phyloP scores from a whole-genome alignment of 2,888 invertebrate species.

The Auanema sp. region DNA sequence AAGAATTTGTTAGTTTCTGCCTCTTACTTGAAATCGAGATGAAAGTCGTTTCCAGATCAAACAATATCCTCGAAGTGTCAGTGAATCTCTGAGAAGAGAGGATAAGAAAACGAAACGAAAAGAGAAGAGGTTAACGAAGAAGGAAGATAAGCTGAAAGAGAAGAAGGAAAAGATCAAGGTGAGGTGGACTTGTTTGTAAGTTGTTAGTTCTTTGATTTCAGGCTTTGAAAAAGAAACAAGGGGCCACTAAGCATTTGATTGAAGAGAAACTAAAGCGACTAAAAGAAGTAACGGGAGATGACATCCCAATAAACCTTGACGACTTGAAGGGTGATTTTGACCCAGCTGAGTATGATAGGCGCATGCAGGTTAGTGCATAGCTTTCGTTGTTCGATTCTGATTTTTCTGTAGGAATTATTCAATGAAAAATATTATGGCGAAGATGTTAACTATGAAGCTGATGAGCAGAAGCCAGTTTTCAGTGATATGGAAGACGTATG shows the following conservation, averaged over 20 bases:
- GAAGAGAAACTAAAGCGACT: constrained; percentile 83
- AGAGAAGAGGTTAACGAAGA: constrained; percentile 74
- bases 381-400: constrained; percentile 1
- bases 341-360: constrained; percentile 57
- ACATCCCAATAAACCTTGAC: constrained; percentile 75
- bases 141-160: constrained; percentile 69
- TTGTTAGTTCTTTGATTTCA: background rate
- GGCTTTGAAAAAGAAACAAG: constrained; percentile 65
- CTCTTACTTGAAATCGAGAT: background rate
- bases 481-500: constrained; percentile 66
- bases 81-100: constrained; percentile 76
- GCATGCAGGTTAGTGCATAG: constrained; percentile 48
- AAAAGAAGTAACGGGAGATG: constrained; percentile 84
- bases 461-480: constrained; percentile 80
- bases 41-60: constrained; percentile 72
- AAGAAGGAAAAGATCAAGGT: constrained; percentile 82
- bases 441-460: constrained; percentile 73
- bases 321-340: constrained; percentile 75
- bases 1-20: constrained; percentile 72
- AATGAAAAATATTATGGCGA: constrained; percentile 81
- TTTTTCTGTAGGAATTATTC: constrained; percentile 73
- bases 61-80: constrained; percentile 86
- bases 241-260: constrained; percentile 80
- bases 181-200: constrained; percentile 69
- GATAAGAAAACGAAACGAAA: constrained; percentile 63